phyloP scores from a whole-genome alignment of 2,113 vertebrate species.

The Tetraodon nigroviridis region DNA sequence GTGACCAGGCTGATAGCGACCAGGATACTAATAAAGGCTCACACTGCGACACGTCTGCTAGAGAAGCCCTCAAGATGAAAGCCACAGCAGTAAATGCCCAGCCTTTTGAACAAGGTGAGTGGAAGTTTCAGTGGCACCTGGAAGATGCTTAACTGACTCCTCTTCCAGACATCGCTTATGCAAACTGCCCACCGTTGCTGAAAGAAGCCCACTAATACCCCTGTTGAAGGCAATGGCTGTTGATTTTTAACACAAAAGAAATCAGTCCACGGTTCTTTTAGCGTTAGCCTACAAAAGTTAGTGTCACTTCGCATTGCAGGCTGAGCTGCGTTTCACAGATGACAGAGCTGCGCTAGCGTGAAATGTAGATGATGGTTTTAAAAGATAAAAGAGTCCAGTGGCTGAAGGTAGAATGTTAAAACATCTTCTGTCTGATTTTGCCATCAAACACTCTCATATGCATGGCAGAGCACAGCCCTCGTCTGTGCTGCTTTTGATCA shows the following conservation, averaged over 20 bases:
- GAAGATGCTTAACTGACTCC: slow-evolving; percentile 57
- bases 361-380: slow-evolving; percentile 59
- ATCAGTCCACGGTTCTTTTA: slow-evolving; percentile 23
- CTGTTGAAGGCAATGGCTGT: slow-evolving; percentile 1
- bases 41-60: slow-evolving; percentile 99
- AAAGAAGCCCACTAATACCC: slow-evolving; percentile 10
- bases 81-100: slow-evolving; percentile 93
- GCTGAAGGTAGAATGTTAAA: slow-evolving; percentile 60
- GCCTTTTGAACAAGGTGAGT: slow-evolving; percentile 97
- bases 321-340: slow-evolving; percentile 46
- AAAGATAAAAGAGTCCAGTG: slow-evolving; percentile 64
- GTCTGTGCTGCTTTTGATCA: slow-evolving; percentile 60
- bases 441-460: slow-evolving; percentile 63
- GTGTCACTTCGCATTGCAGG: slow-evolving; percentile 36
- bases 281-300: slow-evolving; percentile 28
- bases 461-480: slow-evolving; percentile 49
- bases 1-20: slow-evolving; percentile 99
- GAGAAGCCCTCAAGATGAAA: slow-evolving; percentile 99
- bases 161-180: slow-evolving; percentile 40
- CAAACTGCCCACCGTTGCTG: slow-evolving; percentile 23
- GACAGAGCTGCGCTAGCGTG: slow-evolving; percentile 48
- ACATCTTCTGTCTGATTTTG: slow-evolving; percentile 59
- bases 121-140: slow-evolving; percentile 63
- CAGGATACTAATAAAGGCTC: slow-evolving; percentile 99
- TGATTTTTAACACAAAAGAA: slow-evolving; percentile 17